Conservation (phyloP, 2,888 invertebrate genomes). For the Aleiodes testaceus region DNA sequence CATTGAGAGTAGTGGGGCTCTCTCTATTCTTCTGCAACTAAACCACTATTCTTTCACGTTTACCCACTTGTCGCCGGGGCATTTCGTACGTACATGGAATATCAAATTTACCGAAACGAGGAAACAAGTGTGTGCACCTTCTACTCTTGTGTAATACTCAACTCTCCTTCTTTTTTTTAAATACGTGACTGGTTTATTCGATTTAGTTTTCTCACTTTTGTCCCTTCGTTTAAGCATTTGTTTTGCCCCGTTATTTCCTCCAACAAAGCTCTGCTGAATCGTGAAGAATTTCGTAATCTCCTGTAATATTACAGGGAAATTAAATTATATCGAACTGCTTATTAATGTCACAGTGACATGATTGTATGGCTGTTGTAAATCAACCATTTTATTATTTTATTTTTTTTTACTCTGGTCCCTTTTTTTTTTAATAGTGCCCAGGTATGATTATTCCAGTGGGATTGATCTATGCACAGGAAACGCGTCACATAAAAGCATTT, state of each 20-base stretch:
- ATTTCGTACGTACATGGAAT: conserved; percentile 37
- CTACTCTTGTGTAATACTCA: conserved; percentile 41
- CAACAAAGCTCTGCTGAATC: not conserved
- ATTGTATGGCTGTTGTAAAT: too few relatives aligned
- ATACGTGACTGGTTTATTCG: conserved; percentile 40
- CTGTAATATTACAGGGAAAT: not conserved
- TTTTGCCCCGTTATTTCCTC: not conserved
- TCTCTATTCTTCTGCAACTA: conserved; percentile 23
- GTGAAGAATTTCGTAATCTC: not conserved
- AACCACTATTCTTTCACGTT: conserved; percentile 19
- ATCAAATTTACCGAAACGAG: conserved; percentile 34
- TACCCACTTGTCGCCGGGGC: conserved; percentile 26
- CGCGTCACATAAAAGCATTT: not conserved
- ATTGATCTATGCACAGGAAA: not conserved
- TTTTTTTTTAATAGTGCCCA: too few relatives aligned
- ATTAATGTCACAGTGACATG: too few relatives aligned
- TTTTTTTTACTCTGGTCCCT: too few relatives aligned
- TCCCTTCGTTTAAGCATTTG: conserved; percentile 15
- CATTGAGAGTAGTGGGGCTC: not conserved
- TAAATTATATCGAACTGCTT: conserved; percentile 5
- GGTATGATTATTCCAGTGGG: too few relatives aligned
- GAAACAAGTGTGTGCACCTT: conserved; percentile 10
- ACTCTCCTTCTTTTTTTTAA: not conserved
- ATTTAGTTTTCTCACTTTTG: conserved; percentile 24
- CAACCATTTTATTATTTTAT: too few relatives aligned